Evolutionary conservation across 1,140 invertebrate species (phyloP), one percentile per base, ranked within the genome.

Genomic region (Drosophila nikananu): DNA sequence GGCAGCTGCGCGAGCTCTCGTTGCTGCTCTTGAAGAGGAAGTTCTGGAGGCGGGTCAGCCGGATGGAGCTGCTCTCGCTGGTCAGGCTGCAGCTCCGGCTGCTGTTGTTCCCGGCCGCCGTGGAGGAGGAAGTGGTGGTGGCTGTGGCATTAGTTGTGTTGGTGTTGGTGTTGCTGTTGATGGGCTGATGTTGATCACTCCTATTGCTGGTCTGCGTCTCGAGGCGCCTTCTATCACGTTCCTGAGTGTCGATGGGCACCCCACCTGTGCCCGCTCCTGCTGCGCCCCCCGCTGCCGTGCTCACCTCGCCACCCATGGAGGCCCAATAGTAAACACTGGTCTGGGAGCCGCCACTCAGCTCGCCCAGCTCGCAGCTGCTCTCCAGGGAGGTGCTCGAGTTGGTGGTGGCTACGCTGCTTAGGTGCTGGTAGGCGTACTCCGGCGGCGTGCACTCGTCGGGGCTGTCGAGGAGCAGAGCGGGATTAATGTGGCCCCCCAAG

Each of bases 1-100:
- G 87, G 30, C 65, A 86, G 41, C 91, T 92, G 35, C 84, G 67
- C 0, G 83, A 72, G 52, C 91, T 92, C 57, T 92, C 91, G 49
- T 92, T 92, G 87, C 91, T 92, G 49, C 84, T 92, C 70, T 92
- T 89, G 32, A 92, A 92, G 1, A 92, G 91, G 80, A 92, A 91
- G 67, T 92, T 92, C 64, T 92, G 91, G 21, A 92, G 78, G 0
- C 91, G 73, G 8, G 91, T 92, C 10, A 92, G 58, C 35, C 89
- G 74, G 3, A 87, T 83, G 30, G 91, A 92, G 64, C 87, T 92
- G 48, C 91, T 92, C 37, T 92, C 91, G 42, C 91, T 92, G 42
- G 91, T 92, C 19, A 92, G 64, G 58, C 91, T 92, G 51, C 91
- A 92, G 44, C 91, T 91, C 35, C 91, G 71, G 46, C 91, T 92